Evolutionary conservation across 37 sponge, comb jelly and placozoan species (phyloP), one percentile per base, ranked within the genome.

Genomic region (Mnemiopsis leidyi): DNA sequence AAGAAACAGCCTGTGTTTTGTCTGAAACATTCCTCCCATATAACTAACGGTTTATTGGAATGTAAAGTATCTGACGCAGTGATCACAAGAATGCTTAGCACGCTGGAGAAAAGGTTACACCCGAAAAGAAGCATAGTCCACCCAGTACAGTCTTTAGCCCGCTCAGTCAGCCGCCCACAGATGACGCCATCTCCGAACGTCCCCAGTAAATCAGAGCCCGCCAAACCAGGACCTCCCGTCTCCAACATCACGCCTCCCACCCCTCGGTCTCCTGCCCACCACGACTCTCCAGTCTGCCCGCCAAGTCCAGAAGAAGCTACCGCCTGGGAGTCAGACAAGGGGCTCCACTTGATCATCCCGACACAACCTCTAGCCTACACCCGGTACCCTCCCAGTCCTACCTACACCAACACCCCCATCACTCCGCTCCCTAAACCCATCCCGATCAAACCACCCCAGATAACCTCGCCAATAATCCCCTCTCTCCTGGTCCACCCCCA

Each of bases 401-500:
- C 82, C 82, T 29, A 32, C 82, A 28, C 82, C 36, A 28, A 29
- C 82, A 28, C 23, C 36, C 82, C 37, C 82, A 79, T 16, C 36
- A 35, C 37, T 29, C 29, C 82, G 9, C 82, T 79, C 2, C 31
- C 82, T 36, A 32, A 35, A 35, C 82, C 82, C 36, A 79, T 79
- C 82, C 36, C 82, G 2, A 79, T 79, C 36, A 79, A 79, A 79
- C 76, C 76, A 7, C 30, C 75, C 20, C 75, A n/a, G 75, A 3
- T 79, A 3, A 1, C 36, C 82, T 35, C 82, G 1, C 37, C 37
- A 5, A 79, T 79, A 34, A 32, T 79, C 33, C 82, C 82, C 33
- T 79, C 82, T 9, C 33, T 79, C 9, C 82, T 79, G 82, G 82
- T 79, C 7, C 82, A 79, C 36, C 82, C 82, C 36, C 82, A 79